phyloP scores from a whole-genome alignment of 2,888 invertebrate species.

The Tyria jacobaeae region DNA sequence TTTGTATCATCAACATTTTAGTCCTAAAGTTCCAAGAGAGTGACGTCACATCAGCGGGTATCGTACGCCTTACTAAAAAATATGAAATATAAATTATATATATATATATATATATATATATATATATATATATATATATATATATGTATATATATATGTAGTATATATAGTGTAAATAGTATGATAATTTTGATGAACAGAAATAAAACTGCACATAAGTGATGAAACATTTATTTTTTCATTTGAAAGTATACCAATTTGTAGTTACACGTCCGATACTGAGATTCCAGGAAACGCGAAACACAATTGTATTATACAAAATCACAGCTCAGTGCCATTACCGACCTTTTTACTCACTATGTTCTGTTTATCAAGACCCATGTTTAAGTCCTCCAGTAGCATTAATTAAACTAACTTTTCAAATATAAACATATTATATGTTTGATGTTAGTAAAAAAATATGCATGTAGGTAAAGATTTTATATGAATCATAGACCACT shows the following conservation, averaged over 20 bases:
- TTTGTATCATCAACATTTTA: no score
- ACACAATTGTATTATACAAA: constrained; percentile 82
- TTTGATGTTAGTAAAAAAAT: neutral
- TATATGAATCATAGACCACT: neutral
- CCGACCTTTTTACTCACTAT: constrained; percentile 37
- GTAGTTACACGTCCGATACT: constrained; percentile 82
- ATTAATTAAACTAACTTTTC: no score
- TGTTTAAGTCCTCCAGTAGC: no score
- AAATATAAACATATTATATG: neutral
- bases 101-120: no score
- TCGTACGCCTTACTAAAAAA: no score
- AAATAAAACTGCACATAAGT: constrained; percentile 64
- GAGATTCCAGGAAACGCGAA: constrained; percentile 86
- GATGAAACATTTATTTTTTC: constrained; percentile 86
- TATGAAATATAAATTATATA: no score
- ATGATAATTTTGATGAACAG: neutral
- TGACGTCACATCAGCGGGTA: no score
- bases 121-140: no score
- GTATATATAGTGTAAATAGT: no score
- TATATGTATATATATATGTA: no score
- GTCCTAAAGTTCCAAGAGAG: no score
- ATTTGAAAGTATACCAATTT: constrained; percentile 86
- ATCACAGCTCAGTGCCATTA: constrained; percentile 48
- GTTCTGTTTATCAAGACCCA: neutral
- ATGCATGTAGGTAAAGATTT: neutral